Conservation (phyloP, 2,888 invertebrate genomes). For the Argyra leucocephala region DNA sequence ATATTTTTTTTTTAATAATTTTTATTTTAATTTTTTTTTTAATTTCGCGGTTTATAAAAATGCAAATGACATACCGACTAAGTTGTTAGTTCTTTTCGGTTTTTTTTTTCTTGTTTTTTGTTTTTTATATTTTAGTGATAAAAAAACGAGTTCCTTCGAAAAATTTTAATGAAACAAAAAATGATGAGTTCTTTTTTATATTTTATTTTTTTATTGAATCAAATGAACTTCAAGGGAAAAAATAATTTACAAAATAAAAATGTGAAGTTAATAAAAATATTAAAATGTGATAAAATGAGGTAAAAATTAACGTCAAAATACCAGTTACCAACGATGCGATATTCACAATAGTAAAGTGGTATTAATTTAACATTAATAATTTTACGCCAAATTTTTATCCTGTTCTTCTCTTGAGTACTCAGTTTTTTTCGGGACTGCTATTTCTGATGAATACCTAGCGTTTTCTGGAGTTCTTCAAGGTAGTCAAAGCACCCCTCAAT, state of each 20-base stretch:
- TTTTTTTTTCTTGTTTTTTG: no score
- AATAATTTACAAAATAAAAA: no score
- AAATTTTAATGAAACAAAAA: neutral
- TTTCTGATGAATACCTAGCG: no score
- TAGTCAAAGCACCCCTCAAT: no score
- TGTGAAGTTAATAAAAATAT: neutral
- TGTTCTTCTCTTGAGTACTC: no score
- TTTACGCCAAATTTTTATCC: no score
- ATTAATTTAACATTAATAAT: no score
- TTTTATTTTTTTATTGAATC: neutral
- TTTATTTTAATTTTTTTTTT: neutral
- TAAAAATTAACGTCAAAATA: no score
- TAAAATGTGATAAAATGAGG: neutral
- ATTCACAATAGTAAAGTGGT: no score
- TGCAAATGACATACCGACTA: slow-evolving; percentile 4
- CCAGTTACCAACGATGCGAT: no score
- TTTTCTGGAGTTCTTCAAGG: no score
- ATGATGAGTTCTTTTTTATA: neutral
- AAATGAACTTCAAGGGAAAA: neutral
- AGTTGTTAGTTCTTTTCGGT: neutral
- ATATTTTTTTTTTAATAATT: neutral
- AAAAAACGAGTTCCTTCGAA: neutral
- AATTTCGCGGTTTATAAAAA: slow-evolving; percentile 6
- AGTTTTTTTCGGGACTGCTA: no score
- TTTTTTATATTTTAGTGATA: neutral